Evolutionary conservation across 2,797 vertebrate genomes (phyloP), one percentile per base, ranked within the genome.

Genomic region (Bucorvus abyssinicus): DNA sequence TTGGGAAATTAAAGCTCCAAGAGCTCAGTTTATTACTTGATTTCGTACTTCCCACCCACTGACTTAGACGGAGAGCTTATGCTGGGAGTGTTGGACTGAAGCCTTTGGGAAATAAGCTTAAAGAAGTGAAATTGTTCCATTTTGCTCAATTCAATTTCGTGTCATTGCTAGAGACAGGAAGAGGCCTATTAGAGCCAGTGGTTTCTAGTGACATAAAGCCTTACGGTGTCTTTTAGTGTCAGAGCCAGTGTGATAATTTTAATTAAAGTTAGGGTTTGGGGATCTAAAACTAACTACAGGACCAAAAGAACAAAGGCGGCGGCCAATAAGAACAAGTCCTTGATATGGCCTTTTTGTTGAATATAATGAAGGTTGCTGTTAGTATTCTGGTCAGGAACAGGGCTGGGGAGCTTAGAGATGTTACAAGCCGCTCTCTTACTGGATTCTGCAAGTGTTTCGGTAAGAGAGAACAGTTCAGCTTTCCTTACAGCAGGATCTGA

Each of bases 71-170:
- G 64, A 91, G 82, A 92, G 53, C 44, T 91, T 85, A 56, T 32
- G 64, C 49, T 77, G 71, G 68, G 65, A 95, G 53, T 22, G 26
- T 36, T 89, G 76, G 53, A 34, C 61, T 53, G 36, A 71, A 92
- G 45, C 95, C 82, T 91, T 85, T 67, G 87, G 91, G 95, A 94
- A 96, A 95, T 95, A 96, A 95, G 27, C 49, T 85, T 85, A 70
- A 93, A 89, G 89, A 85, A 95, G 71, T 67, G 60, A 92, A 94
- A 85, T 92, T 77, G 89, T 92, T 91, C 94, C 30, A 53, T 92
- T 96, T 95, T 59, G 30, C 59, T 94, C 84, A 60, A 93, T 95
- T 93, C 64, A 85, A 74, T 95, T 95, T 87, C 68, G 32, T 85
- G 23, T 89, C 76, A 53, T 80, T 89, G 78, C 81, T 83, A 82